Percentiles rank a stretch among this genome's conserved stretches.
Conservation (phyloP, 2,113 vertebrate genomes). For the Cyanoramphus novaezelandiae region DNA sequence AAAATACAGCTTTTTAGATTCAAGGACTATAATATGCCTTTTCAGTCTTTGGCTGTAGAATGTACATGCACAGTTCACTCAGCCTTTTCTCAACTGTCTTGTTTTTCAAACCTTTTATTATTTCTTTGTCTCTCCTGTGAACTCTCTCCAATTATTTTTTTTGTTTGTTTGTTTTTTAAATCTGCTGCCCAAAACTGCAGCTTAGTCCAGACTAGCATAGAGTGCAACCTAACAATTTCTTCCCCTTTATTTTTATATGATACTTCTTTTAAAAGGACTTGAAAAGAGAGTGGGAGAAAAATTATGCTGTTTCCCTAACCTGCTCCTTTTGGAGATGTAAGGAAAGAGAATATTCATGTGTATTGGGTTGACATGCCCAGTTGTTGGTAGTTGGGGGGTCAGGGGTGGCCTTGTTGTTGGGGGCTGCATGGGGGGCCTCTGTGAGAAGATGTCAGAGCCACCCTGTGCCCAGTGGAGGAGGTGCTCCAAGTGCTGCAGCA, state of each 20-base stretch:
- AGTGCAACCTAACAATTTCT: background rate
- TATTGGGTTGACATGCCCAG: background rate
- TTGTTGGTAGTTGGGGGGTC: background rate
- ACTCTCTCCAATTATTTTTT: background rate
- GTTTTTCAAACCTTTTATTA: background rate
- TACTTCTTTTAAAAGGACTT: background rate
- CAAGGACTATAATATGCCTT: background rate
- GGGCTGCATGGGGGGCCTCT: background rate
- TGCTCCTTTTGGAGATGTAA: background rate
- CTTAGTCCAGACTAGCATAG: rapidly evolving
- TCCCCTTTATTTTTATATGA: background rate
- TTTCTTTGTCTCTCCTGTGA: background rate
- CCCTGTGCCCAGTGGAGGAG: background rate
- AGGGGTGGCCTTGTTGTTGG: background rate
- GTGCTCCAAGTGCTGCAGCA: background rate
- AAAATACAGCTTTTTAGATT: background rate
- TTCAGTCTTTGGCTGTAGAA: background rate
- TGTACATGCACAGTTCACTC: background rate
- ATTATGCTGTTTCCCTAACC: background rate
- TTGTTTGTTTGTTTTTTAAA: background rate
- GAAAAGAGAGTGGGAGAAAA: rapidly evolving
- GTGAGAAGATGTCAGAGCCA: background rate
- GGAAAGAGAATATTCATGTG: background rate
- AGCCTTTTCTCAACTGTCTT: background rate
- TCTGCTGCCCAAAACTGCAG: background rate